These are phyloP conservation scores for Drosophila lowei DNA, from an alignment of 1,140 invertebrate genomes.

Conservation along the genomic window DNA sequence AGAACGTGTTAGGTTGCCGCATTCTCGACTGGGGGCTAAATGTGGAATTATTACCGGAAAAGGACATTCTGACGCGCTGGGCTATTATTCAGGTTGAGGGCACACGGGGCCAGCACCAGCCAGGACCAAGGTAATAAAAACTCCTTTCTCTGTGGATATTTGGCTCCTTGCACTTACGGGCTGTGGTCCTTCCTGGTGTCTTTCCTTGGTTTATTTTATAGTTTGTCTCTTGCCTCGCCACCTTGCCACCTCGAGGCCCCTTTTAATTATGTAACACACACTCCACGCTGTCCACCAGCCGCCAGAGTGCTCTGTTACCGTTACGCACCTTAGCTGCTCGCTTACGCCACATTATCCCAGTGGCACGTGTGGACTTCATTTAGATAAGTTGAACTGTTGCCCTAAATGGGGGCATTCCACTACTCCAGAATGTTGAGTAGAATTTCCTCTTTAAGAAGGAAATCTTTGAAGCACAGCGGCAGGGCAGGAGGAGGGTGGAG, in stretches of 20 bases:
- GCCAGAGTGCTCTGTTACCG: constrained; percentile 65
- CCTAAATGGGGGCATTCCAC: constrained; percentile 48
- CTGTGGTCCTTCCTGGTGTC: constrained; percentile 9
- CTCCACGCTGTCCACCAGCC: constrained; percentile 19
- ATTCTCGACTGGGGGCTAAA: constrained; percentile 39
- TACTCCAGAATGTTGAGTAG: no score
- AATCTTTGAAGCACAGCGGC: background rate
- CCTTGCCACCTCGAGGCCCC: constrained; percentile 30
- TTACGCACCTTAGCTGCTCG: constrained; percentile 65
- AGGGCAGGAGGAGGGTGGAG: background rate
- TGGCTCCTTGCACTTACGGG: constrained; percentile 27
- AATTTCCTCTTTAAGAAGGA: constrained; percentile 18
- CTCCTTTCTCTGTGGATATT: constrained; percentile 59
- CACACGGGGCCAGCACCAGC: constrained; percentile 17
- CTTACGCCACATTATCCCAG: no score
- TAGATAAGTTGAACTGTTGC: constrained; percentile 58
- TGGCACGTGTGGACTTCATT: constrained; percentile 60
- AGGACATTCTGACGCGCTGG: constrained; percentile 67
- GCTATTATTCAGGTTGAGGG: constrained; percentile 57
- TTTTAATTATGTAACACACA: constrained; percentile 77
- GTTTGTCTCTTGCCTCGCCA: constrained; percentile 67
- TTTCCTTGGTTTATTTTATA: constrained; percentile 70
- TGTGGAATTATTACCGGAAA: constrained; percentile 76
- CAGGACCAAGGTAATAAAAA: constrained; percentile 53
- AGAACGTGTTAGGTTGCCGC: constrained; percentile 65